Evolutionary conservation across 2,113 vertebrate genomes (phyloP).

Genomic region (Microtus montanus): DNA sequence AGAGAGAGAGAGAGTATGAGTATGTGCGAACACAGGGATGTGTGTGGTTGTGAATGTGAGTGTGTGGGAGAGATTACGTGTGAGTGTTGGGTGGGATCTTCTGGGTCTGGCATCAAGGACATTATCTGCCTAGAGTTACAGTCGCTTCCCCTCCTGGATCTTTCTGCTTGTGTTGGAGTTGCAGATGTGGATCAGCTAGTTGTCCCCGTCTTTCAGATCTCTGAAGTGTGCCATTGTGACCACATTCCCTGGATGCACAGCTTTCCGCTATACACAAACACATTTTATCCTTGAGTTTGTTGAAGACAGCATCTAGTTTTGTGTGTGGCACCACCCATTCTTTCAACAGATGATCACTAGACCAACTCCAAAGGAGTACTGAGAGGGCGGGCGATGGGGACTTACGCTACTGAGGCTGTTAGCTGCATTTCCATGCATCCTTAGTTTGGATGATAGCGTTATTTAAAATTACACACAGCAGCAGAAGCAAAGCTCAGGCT

Average conservation of each 20-base stretch:
- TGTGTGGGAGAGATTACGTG: background rate
- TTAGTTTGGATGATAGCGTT: background rate
- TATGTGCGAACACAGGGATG: background rate
- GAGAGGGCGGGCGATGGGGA: background rate
- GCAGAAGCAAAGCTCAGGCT: background rate
- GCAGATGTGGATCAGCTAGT: background rate
- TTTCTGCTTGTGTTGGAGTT: background rate
- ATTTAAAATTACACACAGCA: conserved; percentile 44
- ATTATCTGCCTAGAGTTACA: background rate
- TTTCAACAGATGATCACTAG: background rate
- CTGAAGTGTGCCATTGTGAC: background rate
- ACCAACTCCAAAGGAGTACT: background rate
- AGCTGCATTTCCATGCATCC: background rate
- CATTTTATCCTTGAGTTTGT: background rate
- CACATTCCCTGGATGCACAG: background rate
- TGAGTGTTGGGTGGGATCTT: background rate
- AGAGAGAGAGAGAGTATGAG: background rate
- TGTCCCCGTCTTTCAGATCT: background rate
- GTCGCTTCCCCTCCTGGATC: background rate
- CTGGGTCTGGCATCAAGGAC: background rate
- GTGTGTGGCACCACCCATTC: background rate
- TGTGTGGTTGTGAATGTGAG: background rate
- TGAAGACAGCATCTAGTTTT: background rate
- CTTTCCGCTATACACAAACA: background rate
- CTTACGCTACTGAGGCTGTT: background rate